A percentile compares a stretch with the other conserved stretches of the same genome.
These are phyloP conservation scores for Merluccius polli DNA, from an alignment of 2,797 vertebrate species.

Conservation along the genomic window DNA sequence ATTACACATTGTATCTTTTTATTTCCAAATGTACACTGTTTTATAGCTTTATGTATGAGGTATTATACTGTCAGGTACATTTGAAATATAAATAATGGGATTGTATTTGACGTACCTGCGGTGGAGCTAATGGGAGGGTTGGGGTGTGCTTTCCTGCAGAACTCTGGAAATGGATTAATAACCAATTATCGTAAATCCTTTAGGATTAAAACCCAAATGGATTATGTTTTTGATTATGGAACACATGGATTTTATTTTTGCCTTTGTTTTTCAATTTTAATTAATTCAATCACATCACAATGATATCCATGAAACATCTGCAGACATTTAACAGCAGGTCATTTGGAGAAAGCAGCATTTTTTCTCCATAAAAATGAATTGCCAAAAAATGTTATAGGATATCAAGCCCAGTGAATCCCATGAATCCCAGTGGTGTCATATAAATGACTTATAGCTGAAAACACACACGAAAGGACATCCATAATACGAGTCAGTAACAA, in stretches of 20 bases:
- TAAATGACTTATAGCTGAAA: background rate
- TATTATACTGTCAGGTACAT: background rate
- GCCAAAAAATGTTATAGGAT: background rate
- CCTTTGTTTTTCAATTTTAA: constrained; percentile 20
- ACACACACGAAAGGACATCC: background rate
- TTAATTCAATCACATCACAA: constrained; percentile 27
- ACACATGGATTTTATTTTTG: constrained; percentile 44
- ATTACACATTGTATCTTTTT: background rate
- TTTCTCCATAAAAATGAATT: background rate
- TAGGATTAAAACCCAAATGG: constrained; percentile 30
- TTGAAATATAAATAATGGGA: background rate
- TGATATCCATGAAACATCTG: constrained; percentile 44
- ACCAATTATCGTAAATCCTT: constrained; percentile 44
- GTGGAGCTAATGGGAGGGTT: constrained; percentile 17
- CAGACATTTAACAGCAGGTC: constrained; percentile 40
- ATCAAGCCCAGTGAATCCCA: background rate
- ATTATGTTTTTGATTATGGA: constrained; percentile 34
- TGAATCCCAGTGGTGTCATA: background rate
- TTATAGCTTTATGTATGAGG: background rate
- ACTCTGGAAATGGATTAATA: constrained; percentile 45
- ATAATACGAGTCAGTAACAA: constrained; percentile 14
- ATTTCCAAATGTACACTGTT: background rate
- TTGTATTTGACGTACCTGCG: constrained; percentile 19
- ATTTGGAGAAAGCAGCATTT: constrained; percentile 31
- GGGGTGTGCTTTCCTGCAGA: constrained; percentile 26